Evolutionary conservation across 2,888 invertebrate genomes (phyloP).

Genomic region (Uloborus plumipes): DNA sequence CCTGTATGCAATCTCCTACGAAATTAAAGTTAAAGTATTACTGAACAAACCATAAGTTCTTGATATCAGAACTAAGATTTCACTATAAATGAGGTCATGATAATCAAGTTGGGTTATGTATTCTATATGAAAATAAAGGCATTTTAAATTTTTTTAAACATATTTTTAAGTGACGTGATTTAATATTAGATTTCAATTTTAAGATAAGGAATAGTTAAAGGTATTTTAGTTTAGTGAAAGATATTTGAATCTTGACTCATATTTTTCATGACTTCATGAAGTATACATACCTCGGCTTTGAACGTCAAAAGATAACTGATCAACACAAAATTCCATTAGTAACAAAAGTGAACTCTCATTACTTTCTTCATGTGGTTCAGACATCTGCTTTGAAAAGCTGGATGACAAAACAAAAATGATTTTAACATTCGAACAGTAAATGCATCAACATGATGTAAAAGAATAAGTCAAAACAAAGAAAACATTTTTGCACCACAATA

Average conservation of each 20-base stretch:
- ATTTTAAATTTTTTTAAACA: too few species aligned
- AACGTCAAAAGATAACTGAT: conserved; percentile 84
- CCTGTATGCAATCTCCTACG: too few species aligned
- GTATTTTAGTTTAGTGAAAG: background rate
- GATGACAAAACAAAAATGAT: conserved; percentile 4
- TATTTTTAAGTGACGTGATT: too few species aligned
- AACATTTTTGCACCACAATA: too few species aligned
- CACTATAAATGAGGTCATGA: too few species aligned
- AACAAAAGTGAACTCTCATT: conserved; percentile 77
- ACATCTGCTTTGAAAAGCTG: conserved; percentile 42
- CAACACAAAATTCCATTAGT: conserved; percentile 88
- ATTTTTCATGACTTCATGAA: background rate
- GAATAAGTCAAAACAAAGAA: too few species aligned
- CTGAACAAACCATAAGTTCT: too few species aligned
- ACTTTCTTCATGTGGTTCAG: conserved; percentile 26
- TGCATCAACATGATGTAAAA: background rate
- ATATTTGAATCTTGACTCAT: background rate
- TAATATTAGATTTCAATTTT: too few species aligned
- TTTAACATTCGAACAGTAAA: background rate
- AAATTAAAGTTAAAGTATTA: too few species aligned
- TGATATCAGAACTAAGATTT: too few species aligned
- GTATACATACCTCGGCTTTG: conserved; percentile 71
- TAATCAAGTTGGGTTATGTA: too few species aligned
- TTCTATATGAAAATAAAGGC: too few species aligned
- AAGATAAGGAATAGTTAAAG: background rate